phyloP scores from a whole-genome alignment of 2,888 invertebrate species.

The Calameuta pallipes region DNA sequence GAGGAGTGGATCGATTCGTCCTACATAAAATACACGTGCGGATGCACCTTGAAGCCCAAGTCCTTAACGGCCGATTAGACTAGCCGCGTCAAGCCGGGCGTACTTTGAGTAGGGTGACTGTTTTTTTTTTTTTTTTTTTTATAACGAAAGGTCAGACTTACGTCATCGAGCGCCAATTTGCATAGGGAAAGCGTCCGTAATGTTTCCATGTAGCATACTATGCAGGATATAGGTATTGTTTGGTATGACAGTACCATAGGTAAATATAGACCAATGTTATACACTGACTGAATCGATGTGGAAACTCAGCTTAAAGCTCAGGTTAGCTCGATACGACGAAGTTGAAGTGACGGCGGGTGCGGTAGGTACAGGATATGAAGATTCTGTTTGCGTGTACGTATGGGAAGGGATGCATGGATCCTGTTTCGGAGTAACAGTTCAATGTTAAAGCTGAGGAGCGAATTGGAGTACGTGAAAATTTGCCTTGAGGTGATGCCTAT shows the following conservation, averaged over 20 bases:
- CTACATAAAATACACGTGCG: constrained; percentile 27
- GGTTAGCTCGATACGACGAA: neutral
- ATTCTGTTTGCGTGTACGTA: neutral
- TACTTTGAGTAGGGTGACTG: neutral
- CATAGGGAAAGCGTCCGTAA: neutral
- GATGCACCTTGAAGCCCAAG: constrained; percentile 17
- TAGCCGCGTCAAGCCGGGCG: constrained; percentile 13
- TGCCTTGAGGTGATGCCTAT: neutral
- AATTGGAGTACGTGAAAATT: neutral
- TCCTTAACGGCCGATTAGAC: constrained; percentile 29
- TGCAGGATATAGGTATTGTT: neutral
- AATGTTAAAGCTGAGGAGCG: neutral
- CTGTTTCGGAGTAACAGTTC: neutral
- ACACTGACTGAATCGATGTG: neutral
- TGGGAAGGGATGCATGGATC: neutral
- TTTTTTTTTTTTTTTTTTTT: constrained; percentile 25
- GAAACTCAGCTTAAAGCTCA: neutral
- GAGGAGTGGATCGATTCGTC: neutral
- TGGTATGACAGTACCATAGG: neutral
- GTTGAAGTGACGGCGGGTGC: neutral
- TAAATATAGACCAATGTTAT: neutral
- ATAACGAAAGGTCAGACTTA: constrained; percentile 34
- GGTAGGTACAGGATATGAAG: neutral
- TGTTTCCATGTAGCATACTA: no score
- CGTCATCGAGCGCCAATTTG: neutral